Evolutionary conservation across 2,888 invertebrate genomes (phyloP).

Genomic region (Strigamia maritima): DNA sequence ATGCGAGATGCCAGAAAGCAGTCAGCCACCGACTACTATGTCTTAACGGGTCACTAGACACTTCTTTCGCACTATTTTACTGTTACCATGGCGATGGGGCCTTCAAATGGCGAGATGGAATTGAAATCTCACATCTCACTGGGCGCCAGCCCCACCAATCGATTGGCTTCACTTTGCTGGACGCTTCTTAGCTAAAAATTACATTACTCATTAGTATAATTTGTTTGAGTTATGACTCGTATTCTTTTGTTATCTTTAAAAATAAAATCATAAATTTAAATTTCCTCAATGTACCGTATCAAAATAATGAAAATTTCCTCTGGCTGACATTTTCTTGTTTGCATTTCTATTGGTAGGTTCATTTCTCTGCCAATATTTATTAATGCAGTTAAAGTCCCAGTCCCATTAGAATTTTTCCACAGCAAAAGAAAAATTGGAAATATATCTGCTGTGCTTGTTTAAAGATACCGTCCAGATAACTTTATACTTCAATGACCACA

Average conservation of each 20-base stretch:
- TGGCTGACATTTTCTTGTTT: neutral
- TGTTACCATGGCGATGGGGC: constrained; percentile 4
- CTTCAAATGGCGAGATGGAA: neutral
- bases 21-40: constrained; percentile 10
- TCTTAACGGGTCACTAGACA: constrained; percentile 10
- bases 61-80: constrained; percentile 5
- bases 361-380: neutral
- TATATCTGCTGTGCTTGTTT: neutral
- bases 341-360: neutral
- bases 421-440: neutral
- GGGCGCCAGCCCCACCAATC: constrained; percentile 13
- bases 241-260: neutral
- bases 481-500: too few relatives aligned
- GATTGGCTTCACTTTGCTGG: constrained; percentile 33
- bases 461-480: neutral
- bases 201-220: constrained; percentile 4
- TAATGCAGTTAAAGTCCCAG: neutral
- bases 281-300: neutral
- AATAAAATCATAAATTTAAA: neutral
- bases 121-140: constrained; percentile 10
- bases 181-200: constrained; percentile 46
- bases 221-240: neutral
- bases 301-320: neutral
- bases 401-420: neutral
- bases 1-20: constrained; percentile 10